Evolutionary conservation across 2,797 vertebrate genomes (phyloP), one percentile per base, ranked within the genome.

Genomic region (Gastrophryne carolinensis): DNA sequence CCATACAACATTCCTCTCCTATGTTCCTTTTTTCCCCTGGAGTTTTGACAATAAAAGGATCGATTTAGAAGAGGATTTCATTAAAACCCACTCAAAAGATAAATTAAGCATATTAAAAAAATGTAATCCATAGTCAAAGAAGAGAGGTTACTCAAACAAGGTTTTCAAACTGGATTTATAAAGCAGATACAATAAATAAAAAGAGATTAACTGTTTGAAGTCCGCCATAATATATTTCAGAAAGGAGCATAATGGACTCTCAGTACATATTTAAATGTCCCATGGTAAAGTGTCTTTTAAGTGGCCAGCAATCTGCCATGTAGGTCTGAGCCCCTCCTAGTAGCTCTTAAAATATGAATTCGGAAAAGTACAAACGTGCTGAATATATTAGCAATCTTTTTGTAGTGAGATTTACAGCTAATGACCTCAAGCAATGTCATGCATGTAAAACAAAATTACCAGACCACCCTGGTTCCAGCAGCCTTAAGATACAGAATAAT

Each of bases 371-470:
- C 90, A 92, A 78, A 92, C 90, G 89, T 91, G 58, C 86, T 91
- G 90, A 88, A 92, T 92, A 91, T 89, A 92, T 92, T 92, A 91
- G 85, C 89, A 87, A 84, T 80, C 89, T 91, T 90, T 92, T 92
- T 91, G 91, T 92, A 86, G 83, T 80, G 86, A 84, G 89, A 91
- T 90, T 91, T 91, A 88, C 89, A 92, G 90, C 87, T 89, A 90
- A 89, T 90, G 90, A 91, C 89, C 91, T 91, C 83, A 89, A 90
- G 89, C 87, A 89, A 89, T 90, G 90, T 87, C 88, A 86, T 87
- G 87, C 87, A 88, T 91, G 89, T 91, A 92, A 90, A 91, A 88
- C 91, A 91, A 92, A 92, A 91, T 90, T 91, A 89, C 88, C 83
- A 89, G 91, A 91, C 91, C 91, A 92, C 91, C 91, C 90, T 89